These are phyloP conservation scores for Temnothorax rugatulus DNA, from an alignment of 2,888 invertebrate genomes.

Conservation along the genomic window DNA sequence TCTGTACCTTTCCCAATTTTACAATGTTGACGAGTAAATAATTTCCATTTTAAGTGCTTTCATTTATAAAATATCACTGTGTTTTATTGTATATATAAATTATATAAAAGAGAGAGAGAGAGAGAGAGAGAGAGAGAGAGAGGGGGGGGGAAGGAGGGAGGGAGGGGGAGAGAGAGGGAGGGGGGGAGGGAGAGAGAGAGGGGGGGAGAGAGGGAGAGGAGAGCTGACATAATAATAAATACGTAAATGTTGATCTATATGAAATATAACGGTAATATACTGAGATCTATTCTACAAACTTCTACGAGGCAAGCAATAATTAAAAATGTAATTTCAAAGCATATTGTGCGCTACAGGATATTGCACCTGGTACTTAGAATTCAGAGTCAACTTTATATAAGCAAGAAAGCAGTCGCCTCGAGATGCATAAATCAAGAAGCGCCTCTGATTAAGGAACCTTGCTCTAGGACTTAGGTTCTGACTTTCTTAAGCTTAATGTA, in stretches of 20 bases:
- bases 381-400: constrained; percentile 28
- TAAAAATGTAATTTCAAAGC: constrained; percentile 33
- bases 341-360: constrained; percentile 14
- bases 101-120: not conserved
- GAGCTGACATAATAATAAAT: not conserved
- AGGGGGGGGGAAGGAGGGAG: too few species aligned
- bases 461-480: not conserved
- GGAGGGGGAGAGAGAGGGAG: not conserved
- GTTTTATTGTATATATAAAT: not conserved
- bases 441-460: constrained; percentile 28
- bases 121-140: not conserved
- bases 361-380: constrained; percentile 33
- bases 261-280: not conserved
- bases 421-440: constrained; percentile 42
- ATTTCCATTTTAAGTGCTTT: not conserved
- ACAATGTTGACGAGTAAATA: not conserved
- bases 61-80: not conserved
- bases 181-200: not conserved
- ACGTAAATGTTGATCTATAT: not conserved
- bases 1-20: not conserved
- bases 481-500: constrained; percentile 45
- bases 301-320: not conserved
- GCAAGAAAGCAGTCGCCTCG: constrained; percentile 26
- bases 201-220: not conserved
- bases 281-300: not conserved